These are phyloP conservation scores for Salvelinus sp. DNA, from an alignment of 2,113 vertebrate genomes.

Conservation along the genomic window DNA sequence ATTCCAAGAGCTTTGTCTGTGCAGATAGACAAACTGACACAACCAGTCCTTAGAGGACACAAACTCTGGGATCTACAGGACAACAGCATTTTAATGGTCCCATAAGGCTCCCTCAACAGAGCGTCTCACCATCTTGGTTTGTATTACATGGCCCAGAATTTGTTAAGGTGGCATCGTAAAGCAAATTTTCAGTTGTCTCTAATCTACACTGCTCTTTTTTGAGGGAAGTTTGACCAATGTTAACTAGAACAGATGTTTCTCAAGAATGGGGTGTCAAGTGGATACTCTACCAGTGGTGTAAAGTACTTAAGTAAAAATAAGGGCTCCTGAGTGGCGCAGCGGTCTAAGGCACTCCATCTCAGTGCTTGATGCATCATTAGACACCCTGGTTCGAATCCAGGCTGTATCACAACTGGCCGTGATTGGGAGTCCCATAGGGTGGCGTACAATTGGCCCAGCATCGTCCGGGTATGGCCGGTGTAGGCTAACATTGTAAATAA, in stretches of 20 bases:
- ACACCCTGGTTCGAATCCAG: too few species aligned
- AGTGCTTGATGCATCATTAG: too few species aligned
- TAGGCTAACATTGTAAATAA: too few species aligned
- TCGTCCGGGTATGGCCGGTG: too few species aligned
- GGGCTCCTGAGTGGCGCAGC: too few species aligned
- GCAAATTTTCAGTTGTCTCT: neutral
- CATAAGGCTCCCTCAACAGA: neutral
- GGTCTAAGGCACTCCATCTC: too few species aligned
- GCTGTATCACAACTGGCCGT: too few species aligned
- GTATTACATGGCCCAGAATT: neutral
- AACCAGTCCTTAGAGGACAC: neutral
- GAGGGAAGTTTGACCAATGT: neutral
- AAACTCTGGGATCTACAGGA: neutral
- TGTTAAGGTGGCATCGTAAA: neutral
- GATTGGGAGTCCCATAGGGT: too few species aligned
- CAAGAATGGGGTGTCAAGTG: neutral
- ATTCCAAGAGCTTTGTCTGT: neutral
- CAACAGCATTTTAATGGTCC: neutral
- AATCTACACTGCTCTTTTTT: too few species aligned
- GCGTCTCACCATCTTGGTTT: neutral
- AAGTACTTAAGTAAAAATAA: too few species aligned
- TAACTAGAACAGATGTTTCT: slow-evolving; percentile 1
- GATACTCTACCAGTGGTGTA: neutral
- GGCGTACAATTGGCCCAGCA: too few species aligned
- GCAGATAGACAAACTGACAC: neutral